Evolutionary conservation across 2,888 invertebrate genomes (phyloP).

Genomic region (Meta bourneti): DNA sequence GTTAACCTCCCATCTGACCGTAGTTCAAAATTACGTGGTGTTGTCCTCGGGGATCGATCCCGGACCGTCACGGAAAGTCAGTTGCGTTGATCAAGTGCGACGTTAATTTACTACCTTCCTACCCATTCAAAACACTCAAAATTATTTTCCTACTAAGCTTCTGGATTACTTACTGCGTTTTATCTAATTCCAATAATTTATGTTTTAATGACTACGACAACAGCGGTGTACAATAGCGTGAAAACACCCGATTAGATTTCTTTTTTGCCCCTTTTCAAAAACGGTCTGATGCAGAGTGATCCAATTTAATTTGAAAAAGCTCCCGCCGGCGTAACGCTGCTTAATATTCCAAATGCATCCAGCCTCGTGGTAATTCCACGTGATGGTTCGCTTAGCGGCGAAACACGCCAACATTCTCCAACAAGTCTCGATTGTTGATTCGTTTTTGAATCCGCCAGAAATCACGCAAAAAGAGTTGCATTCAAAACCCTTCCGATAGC

Average conservation of each 20-base stretch:
- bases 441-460: not conserved
- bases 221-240: not conserved
- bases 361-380: not conserved
- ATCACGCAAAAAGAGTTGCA: not conserved
- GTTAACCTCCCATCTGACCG: too few species aligned
- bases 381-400: slow-evolving; percentile 12
- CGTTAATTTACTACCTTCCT: too few species aligned
- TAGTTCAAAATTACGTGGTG: too few species aligned
- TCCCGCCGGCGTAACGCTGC: slow-evolving; percentile 10
- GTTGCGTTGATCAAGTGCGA: too few species aligned
- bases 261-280: not conserved
- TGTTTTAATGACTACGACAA: too few species aligned
- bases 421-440: slow-evolving; percentile 1
- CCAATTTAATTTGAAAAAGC: not conserved
- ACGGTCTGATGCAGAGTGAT: not conserved
- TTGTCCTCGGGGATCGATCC: too few species aligned
- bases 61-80: too few species aligned
- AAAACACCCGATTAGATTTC: not conserved
- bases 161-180: too few species aligned
- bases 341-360: slow-evolving; percentile 26
- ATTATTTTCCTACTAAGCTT: too few species aligned
- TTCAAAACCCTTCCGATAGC: not conserved
- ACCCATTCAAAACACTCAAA: too few species aligned
- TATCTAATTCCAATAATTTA: too few species aligned
- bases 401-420: not conserved